These are phyloP conservation scores for Reticulitermes lucifugus DNA, from an alignment of 2,888 invertebrate species.

Conservation along the genomic window DNA sequence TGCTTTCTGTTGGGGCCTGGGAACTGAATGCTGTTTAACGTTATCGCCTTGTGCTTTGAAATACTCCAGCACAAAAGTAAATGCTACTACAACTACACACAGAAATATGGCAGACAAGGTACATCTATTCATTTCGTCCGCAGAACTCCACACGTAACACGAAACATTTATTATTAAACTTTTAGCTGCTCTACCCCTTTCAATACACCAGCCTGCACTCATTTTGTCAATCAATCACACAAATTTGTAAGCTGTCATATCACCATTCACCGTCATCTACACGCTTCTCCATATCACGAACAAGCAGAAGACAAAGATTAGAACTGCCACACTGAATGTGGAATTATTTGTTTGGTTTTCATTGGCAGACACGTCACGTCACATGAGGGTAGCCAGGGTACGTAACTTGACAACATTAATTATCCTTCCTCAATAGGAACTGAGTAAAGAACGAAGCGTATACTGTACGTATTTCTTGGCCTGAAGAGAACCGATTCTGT, in stretches of 20 bases:
- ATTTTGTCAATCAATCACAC: constrained; percentile 20
- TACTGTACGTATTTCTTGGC: too few relatives aligned
- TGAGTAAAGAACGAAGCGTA: too few relatives aligned
- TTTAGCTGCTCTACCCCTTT: constrained; percentile 20
- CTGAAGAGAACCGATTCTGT: too few relatives aligned
- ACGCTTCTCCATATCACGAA: background rate
- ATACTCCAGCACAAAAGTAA: constrained; percentile 52
- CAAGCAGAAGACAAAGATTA: background rate
- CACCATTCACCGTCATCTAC: background rate
- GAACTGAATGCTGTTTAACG: background rate
- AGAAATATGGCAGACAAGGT: constrained; percentile 53
- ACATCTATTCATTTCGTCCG: constrained; percentile 52
- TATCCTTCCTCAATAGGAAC: too few relatives aligned
- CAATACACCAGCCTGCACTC: constrained; percentile 43
- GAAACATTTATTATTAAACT: constrained; percentile 18
- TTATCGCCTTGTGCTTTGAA: constrained; percentile 44
- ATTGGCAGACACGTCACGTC: background rate
- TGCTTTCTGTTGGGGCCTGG: background rate
- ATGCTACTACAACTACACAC: constrained; percentile 50
- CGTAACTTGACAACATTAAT: background rate
- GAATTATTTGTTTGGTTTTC: background rate
- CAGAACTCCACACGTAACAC: constrained; percentile 19
- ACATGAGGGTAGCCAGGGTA: background rate
- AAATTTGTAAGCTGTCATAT: background rate
- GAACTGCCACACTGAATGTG: background rate